phyloP scores from a whole-genome alignment of 2,797 vertebrate genomes.

The Selene dorsalis region DNA sequence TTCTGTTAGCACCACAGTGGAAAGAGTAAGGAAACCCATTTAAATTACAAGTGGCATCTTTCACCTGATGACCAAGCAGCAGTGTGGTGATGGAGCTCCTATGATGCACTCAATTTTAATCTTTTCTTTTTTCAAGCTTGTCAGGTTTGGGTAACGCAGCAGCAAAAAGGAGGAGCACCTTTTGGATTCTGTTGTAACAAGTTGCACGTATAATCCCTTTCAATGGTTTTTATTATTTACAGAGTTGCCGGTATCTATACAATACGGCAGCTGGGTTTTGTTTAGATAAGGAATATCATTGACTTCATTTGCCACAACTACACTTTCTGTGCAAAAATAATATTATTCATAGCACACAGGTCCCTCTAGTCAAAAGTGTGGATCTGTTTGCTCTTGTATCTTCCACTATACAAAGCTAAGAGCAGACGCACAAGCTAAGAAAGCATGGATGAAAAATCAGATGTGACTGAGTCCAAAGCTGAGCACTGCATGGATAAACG shows the following conservation, averaged over 20 bases:
- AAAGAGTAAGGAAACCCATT: background rate
- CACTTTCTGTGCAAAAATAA: slow-evolving; percentile 44
- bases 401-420: slow-evolving; percentile 14
- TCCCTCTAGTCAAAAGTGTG: slow-evolving; percentile 41
- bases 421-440: slow-evolving; percentile 6
- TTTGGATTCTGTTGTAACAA: background rate
- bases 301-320: slow-evolving; percentile 27
- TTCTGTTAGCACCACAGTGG: background rate
- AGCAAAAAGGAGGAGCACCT: background rate
- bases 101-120: slow-evolving; percentile 1
- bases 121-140: background rate
- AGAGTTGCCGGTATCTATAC: background rate
- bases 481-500: background rate
- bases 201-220: background rate
- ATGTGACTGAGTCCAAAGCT: background rate
- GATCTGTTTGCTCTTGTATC: slow-evolving; percentile 36
- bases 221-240: background rate
- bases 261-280: slow-evolving; percentile 15
- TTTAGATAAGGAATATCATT: slow-evolving; percentile 42
- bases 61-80: background rate
- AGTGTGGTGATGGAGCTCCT: background rate
- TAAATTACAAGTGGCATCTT: background rate
- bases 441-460: slow-evolving; percentile 7
- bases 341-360: slow-evolving; percentile 31
- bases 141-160: background rate